These are phyloP conservation scores for Leuciscus waleckii DNA, from an alignment of 2,797 vertebrate species.

Conservation along the genomic window DNA sequence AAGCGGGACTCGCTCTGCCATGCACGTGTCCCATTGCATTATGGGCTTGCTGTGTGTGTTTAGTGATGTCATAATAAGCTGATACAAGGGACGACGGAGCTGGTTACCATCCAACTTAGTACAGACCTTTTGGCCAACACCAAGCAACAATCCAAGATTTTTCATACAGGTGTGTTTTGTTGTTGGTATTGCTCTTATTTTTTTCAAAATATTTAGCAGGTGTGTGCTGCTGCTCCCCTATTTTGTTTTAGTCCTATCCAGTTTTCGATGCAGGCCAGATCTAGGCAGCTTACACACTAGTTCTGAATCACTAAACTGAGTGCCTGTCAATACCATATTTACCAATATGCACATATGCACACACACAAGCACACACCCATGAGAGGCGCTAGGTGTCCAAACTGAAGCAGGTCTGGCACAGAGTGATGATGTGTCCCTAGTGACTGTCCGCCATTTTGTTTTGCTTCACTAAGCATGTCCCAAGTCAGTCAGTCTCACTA, in stretches of 20 bases:
- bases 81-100: slow-evolving; percentile 36
- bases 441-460: slow-evolving; percentile 59
- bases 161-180: not conserved
- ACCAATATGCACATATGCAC: slow-evolving; percentile 21
- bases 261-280: slow-evolving; percentile 41
- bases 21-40: slow-evolving; percentile 72
- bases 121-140: slow-evolving; percentile 27
- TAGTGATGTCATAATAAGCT: slow-evolving; percentile 55
- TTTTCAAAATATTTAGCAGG: not conserved
- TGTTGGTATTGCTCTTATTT: not conserved
- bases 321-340: slow-evolving; percentile 37
- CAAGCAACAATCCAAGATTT: not conserved
- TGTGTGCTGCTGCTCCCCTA: not conserved
- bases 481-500: slow-evolving; percentile 45
- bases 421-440: slow-evolving; percentile 52
- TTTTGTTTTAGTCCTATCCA: slow-evolving; percentile 8
- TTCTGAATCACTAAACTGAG: slow-evolving; percentile 53
- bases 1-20: slow-evolving; percentile 73
- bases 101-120: slow-evolving; percentile 19
- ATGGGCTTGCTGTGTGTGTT: slow-evolving; percentile 66
- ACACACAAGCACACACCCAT: slow-evolving; percentile 45
- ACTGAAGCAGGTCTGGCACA: slow-evolving; percentile 48
- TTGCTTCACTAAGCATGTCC: slow-evolving; percentile 55
- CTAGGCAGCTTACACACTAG: slow-evolving; percentile 42
- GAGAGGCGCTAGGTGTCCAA: slow-evolving; percentile 41